Evolutionary conservation across 2,797 vertebrate species (phyloP), one percentile per base, ranked within the genome.

Genomic region (Eutrigla gurnardus): DNA sequence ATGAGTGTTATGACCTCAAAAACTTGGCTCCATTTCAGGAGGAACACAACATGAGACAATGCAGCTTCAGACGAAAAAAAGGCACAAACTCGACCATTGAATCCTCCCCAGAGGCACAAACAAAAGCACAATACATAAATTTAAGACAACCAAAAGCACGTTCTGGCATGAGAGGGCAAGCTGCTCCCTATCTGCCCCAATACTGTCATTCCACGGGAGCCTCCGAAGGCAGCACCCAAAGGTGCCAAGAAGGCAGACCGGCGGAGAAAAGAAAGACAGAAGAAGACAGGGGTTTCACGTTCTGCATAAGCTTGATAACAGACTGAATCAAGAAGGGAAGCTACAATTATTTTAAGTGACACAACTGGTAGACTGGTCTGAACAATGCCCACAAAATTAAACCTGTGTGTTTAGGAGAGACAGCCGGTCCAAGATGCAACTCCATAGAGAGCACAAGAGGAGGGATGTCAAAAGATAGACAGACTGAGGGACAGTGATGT

Each of bases 1-100:
- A 69, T 77, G 62, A 43, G 69, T 63, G 72, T 81, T 57, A 54
- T 75, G 80, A 86, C 85, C 85, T 83, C 60, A 82, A 86, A 77
- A 81, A 46, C 54, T 37, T 86, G 82, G 81, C 55, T 71, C 13
- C 3, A 12, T 70, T 77, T 84, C 80, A 83, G 75, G 40, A 80
- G 42, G 71, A 85, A 52, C 11, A 65, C 72, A 73, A 70, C 49
- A 64, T 33, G 45, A 50, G 59, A 82, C 52, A 59, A 60, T 14
- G 32, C 52, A 62, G 66, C 25, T 35, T 65, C 32, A 61, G n/a
- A 53, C 11, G 50, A 58, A n/a, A 25, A 3, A 43, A 8, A 39
- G 10, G 55, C 40, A 37, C 3, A 53, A 39, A 66, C 52, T 5
- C 52, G 54, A 76, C 57, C 14, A 25, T 17, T 61, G 54, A 50